Evolutionary conservation across 1,140 invertebrate species (phyloP).

Genomic region (Drosophila kohkoa): DNA sequence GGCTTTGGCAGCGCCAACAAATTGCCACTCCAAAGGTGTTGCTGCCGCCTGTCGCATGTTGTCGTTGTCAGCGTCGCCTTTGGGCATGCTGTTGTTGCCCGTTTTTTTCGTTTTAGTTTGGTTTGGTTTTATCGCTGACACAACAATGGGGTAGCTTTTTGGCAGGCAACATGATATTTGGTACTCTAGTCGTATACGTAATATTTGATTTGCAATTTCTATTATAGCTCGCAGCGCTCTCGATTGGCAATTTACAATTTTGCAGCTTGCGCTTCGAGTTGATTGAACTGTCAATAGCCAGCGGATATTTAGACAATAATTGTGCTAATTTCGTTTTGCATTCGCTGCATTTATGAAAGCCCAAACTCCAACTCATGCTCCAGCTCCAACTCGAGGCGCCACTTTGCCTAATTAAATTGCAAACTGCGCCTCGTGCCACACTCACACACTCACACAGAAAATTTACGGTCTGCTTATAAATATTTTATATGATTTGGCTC

Average conservation of each 20-base stretch:
- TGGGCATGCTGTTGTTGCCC: slow-evolving; percentile 9
- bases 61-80: slow-evolving; percentile 37
- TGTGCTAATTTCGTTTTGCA: slow-evolving; percentile 66
- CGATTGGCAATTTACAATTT: slow-evolving; percentile 58
- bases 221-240: slow-evolving; percentile 36
- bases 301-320: slow-evolving; percentile 70
- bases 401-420: slow-evolving; percentile 74
- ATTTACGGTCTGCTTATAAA: slow-evolving; percentile 49
- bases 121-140: slow-evolving; percentile 73
- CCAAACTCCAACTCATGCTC: slow-evolving; percentile 19
- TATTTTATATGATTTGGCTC: slow-evolving; percentile 59
- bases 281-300: slow-evolving; percentile 78
- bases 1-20: slow-evolving; percentile 67
- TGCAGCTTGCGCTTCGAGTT: slow-evolving; percentile 45
- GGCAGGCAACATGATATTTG: slow-evolving; percentile 46
- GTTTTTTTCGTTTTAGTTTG: slow-evolving; percentile 34
- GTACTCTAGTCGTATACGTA: slow-evolving; percentile 69
- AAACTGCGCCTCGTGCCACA: slow-evolving; percentile 62
- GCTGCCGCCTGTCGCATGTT: slow-evolving; percentile 60
- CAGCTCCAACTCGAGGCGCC: slow-evolving; percentile 1
- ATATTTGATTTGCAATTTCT: slow-evolving; percentile 78
- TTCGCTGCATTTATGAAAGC: slow-evolving; percentile 67
- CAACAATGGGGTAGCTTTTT: slow-evolving; percentile 71
- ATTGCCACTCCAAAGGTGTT: slow-evolving; percentile 83
- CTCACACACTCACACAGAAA: slow-evolving; percentile 9